phyloP scores from a whole-genome alignment of 2,797 vertebrate genomes.

The Vireo griseus region DNA sequence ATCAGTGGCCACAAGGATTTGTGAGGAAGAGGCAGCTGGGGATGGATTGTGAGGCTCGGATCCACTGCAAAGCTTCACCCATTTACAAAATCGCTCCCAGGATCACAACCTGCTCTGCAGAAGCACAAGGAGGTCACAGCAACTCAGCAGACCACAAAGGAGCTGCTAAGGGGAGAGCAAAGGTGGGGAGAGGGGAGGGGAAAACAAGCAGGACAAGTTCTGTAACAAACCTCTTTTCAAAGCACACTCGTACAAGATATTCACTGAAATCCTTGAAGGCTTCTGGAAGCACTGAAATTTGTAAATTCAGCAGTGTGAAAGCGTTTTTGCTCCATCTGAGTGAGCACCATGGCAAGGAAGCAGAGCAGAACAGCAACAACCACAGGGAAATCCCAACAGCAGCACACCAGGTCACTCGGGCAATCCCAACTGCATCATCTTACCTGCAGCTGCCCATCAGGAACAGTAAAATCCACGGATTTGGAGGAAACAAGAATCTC shows the following conservation, averaged over 20 bases:
- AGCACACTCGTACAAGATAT: neutral
- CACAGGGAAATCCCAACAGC: neutral
- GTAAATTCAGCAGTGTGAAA: neutral
- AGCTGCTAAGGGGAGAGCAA: neutral
- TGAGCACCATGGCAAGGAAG: neutral
- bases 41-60: neutral
- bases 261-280: neutral
- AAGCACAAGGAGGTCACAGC: neutral
- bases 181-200: neutral
- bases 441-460: neutral
- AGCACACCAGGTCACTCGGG: neutral
- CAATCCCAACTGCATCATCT: neutral
- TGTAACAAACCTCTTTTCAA: neutral
- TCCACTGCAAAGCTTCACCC: neutral
- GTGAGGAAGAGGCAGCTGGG: neutral
- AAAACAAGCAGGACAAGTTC: neutral
- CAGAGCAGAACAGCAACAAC: neutral
- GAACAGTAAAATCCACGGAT: neutral
- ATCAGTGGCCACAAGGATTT: fast-evolving
- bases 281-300: neutral
- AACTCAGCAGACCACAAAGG: neutral
- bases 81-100: fast-evolving
- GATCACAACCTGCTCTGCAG: neutral
- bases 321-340: neutral
- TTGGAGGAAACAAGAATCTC: neutral